Evolutionary conservation across 2,888 invertebrate genomes (phyloP).

Genomic region (Linnaemya vulpina): DNA sequence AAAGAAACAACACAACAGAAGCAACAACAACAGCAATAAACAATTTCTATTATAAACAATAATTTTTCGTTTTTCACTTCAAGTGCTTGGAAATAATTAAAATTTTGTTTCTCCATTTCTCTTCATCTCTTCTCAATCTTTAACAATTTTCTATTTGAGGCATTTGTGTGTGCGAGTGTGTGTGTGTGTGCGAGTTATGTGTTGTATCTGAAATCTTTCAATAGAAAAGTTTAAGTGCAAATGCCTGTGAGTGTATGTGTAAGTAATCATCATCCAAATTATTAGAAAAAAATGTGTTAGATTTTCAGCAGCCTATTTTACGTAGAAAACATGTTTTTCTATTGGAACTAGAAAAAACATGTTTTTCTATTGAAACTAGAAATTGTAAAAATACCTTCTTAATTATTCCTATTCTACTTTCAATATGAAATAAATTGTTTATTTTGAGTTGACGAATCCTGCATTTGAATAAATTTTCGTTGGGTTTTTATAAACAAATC

Average conservation of each 20-base stretch:
- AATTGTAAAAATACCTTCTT: background rate
- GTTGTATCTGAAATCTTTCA: constrained; percentile 16
- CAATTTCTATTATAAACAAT: constrained; percentile 61
- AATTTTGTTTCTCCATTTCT: constrained; percentile 14
- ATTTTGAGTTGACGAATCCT: background rate
- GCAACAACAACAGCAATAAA: constrained; percentile 1
- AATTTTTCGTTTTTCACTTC: constrained; percentile 64
- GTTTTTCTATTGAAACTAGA: constrained; percentile 21
- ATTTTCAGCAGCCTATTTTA: constrained; percentile 55
- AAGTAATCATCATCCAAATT: constrained; percentile 17
- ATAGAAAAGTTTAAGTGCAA: background rate
- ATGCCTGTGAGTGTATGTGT: constrained; percentile 1
- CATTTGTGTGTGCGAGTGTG: background rate
- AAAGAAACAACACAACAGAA: constrained; percentile 23
- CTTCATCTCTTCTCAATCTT: constrained; percentile 23
- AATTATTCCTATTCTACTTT: background rate
- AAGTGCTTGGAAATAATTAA: constrained; percentile 58
- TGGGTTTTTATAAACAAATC: background rate
- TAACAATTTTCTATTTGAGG: constrained; percentile 21
- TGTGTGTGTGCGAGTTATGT: constrained; percentile 2
- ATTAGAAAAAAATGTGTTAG: constrained; percentile 39
- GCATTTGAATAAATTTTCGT: background rate
- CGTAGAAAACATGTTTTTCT: constrained; percentile 15
- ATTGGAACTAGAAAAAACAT: constrained; percentile 1
- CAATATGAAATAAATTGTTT: constrained; percentile 20